Base-by-base conservation (phyloP, 2,113 vertebrate species). In the Corythoichthys intestinalis region DNA sequence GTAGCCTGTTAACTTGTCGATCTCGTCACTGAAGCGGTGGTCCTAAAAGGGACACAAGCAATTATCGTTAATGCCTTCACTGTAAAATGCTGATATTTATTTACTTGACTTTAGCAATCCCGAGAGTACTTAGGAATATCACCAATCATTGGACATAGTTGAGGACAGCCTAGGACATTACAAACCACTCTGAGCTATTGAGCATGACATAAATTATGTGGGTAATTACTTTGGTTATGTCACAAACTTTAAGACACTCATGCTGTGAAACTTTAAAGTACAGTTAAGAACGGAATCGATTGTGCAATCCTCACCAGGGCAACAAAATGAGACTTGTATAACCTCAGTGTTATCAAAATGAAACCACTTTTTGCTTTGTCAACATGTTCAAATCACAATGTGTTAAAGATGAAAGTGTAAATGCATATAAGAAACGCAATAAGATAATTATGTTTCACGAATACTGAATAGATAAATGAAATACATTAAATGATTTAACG, bases 21-120 rank as follows among this genome's bases (percentile, higher is more conserved):
- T 92, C 79, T 93, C 92, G 59, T 93, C 91, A 71, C 92, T 93
- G 88, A 93, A 93, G 37, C 92, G 92, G 71, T 92, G 91, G 76
- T 93, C 92, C 92, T 93, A 71, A 39, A 17, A 9, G 44, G n/a
- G 50, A 74, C 44, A 71, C 28, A 74, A 69, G 64, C 14, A 73
- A 58, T 60, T 61, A 17, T 35, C 64, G 71, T 47, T 39, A 48
- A 68, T 20, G 15, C 52, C 1, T n/a, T 28, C 38, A n/a, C 11
- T 41, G 17, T 4, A 44, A 61, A 9, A 61, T 9, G 49, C 20
- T 28, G 20, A 28, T 28, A 28, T 28, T 28, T 28, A 52, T 52
- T 17, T n/a, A 38, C 38, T 39, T 39, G 4, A 15, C 9, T 62
- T 20, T 20, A 56, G 38, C 15, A 44, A 38, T 3, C 7, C 13